phyloP scores from a whole-genome alignment of 2,797 vertebrate genomes.

The Gobionotothen gibberifrons region DNA sequence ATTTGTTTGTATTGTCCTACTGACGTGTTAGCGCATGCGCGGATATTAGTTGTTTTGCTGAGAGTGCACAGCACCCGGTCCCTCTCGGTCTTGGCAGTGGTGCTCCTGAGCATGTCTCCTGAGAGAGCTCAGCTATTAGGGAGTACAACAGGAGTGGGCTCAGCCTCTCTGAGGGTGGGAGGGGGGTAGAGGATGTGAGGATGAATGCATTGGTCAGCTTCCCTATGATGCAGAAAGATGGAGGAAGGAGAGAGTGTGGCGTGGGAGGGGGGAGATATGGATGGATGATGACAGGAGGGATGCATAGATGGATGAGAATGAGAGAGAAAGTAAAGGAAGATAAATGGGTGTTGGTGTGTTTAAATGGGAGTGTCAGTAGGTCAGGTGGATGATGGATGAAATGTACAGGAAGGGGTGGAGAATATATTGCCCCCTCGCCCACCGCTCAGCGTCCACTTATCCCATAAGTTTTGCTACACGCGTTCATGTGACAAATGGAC shows the following conservation, averaged over 20 bases:
- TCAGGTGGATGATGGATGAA: conserved; percentile 62
- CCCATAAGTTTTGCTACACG: conserved; percentile 48
- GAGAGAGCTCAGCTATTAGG: conserved; percentile 65
- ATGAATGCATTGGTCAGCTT: conserved; percentile 48
- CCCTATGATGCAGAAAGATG: conserved; percentile 47
- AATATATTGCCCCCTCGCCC: conserved; percentile 35
- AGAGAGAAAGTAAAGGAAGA: conserved; percentile 44
- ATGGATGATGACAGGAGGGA: conserved; percentile 60
- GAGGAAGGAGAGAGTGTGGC: conserved; percentile 24
- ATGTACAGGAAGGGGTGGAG: conserved; percentile 26
- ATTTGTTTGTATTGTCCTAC: background rate
- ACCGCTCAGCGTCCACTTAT: conserved; percentile 47
- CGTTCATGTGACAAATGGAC: conserved; percentile 58
- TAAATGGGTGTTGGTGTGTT: conserved; percentile 46
- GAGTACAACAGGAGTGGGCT: conserved; percentile 57
- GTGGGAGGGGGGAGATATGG: conserved; percentile 32
- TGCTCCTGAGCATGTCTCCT: conserved; percentile 76
- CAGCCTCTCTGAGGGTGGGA: conserved; percentile 12
- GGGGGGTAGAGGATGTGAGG: background rate
- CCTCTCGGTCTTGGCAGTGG: conserved; percentile 55
- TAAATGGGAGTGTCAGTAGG: conserved; percentile 47
- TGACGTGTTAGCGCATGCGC: conserved; percentile 50
- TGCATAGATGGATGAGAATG: conserved; percentile 60
- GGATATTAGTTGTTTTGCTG: conserved; percentile 43
- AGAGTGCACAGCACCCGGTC: conserved; percentile 39